These are phyloP conservation scores for Diarsia dahlii DNA, from an alignment of 2,888 invertebrate genomes.

Conservation along the genomic window DNA sequence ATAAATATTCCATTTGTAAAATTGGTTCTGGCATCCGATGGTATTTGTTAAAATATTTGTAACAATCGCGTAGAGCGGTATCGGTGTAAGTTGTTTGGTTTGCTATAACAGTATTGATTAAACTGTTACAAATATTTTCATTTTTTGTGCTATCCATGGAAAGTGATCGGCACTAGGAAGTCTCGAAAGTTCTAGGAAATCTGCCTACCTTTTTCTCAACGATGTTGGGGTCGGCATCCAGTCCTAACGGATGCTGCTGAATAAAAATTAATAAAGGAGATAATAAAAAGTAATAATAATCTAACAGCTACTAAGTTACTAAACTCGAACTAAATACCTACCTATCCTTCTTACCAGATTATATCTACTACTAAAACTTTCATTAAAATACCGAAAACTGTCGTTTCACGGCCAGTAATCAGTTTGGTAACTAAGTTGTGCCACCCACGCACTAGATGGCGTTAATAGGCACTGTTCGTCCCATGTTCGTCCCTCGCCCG, in stretches of 20 bases:
- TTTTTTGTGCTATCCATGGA: background rate
- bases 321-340: background rate
- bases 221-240: too few relatives aligned
- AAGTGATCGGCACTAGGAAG: background rate
- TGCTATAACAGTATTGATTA: conserved; percentile 2
- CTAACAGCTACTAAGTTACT: background rate
- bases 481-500: conserved; percentile 7
- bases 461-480: conserved; percentile 12
- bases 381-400: conserved; percentile 24
- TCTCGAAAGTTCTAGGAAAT: too few relatives aligned
- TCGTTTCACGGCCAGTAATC: conserved; percentile 33
- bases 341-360: background rate
- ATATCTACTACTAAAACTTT: background rate
- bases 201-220: too few relatives aligned
- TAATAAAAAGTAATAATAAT: background rate
- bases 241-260: too few relatives aligned
- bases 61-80: background rate
- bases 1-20: conserved; percentile 38
- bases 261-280: too few relatives aligned
- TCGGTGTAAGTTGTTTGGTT: background rate
- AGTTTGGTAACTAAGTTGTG: conserved; percentile 17
- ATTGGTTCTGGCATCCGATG: conserved; percentile 36
- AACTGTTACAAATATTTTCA: background rate
- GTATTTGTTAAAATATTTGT: conserved; percentile 28
- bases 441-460: conserved; percentile 25